Percentiles rank a stretch among this genome's conserved stretches.
phyloP scores from a whole-genome alignment of 2,797 vertebrate species.

The Poliocrania exsul region DNA sequence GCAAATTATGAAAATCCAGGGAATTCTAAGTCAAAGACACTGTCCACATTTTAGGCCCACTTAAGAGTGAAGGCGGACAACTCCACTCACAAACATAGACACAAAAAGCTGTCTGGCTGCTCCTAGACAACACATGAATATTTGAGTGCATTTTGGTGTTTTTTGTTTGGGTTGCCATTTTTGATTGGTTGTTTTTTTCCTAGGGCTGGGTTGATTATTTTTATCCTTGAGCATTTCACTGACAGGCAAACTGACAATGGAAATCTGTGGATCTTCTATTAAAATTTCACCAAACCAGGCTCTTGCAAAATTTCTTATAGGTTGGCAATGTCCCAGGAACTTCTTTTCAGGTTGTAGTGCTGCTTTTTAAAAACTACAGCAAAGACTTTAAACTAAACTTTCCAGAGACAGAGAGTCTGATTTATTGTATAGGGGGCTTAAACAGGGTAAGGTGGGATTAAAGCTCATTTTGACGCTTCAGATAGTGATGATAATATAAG shows the following conservation, averaged over 20 bases:
- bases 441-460: background rate
- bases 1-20: background rate
- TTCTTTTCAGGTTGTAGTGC: background rate
- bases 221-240: background rate
- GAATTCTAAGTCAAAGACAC: background rate
- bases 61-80: background rate
- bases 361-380: background rate
- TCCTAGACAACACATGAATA: background rate
- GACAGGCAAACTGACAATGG: background rate
- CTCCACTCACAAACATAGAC: no score
- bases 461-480: background rate
- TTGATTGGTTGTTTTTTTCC: background rate
- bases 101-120: background rate
- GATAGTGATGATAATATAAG: background rate
- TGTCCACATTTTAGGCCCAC: background rate
- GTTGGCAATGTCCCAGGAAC: background rate
- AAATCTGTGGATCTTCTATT: background rate
- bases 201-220: accelerated
- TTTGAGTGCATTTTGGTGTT: background rate
- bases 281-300: background rate
- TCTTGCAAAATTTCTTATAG: background rate
- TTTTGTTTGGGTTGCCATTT: background rate
- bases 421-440: background rate
- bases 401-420: background rate
- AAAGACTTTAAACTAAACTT: background rate